Evolutionary conservation across 2,113 vertebrate genomes (phyloP), one percentile per base, ranked within the genome.

Genomic region (Syngnathus floridae): DNA sequence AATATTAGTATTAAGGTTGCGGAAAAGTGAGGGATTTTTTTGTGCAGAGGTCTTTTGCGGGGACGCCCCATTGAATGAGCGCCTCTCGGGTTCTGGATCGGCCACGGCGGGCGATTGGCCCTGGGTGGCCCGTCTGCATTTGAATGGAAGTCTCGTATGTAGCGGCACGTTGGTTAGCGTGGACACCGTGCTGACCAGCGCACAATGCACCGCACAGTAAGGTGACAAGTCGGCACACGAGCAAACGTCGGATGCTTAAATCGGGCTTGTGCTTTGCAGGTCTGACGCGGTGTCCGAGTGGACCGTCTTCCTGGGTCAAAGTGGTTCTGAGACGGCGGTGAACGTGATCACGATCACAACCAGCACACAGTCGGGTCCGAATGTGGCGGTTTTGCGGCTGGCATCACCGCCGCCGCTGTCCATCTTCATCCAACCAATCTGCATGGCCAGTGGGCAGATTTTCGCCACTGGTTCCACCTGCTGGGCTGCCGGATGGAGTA

Each of bases 401-500:
- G 26, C 46, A 1, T 9, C 31, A 9, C 9, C 0, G 16, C 26
- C 26, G 26, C 14, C 7, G 5, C 91, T 90, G 72, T 78, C 78
- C 2, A 37, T 88, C 67, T 78, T 76, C 48, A 81, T 94, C 71
- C 77, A 72, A 73, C 92, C 93, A n/a, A 80, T 94, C 74, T 94
- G 93, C 72, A 75, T 94, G 46, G 92, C 83, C 4, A 70, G 72
- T 6, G 77, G 80, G 0, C 26, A 0, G 1, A 89, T 80, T 62
- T 91, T 94, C 63, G 41, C 79, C 3, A 82, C 40, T 0, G 90
- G 90, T 40, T 71, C 87, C 14, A 60, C 43, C 0, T 92, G 90
- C 64, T 92, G 88, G 17, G 87, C 89, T 35, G 92, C 93, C 0
- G 93, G 93, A 38, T 94, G 92, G 91, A 92, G 89, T 19, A 13